Evolutionary conservation across 2,888 invertebrate genomes (phyloP), one percentile per base, ranked within the genome.

Genomic region (Cephus rjabovi): DNA sequence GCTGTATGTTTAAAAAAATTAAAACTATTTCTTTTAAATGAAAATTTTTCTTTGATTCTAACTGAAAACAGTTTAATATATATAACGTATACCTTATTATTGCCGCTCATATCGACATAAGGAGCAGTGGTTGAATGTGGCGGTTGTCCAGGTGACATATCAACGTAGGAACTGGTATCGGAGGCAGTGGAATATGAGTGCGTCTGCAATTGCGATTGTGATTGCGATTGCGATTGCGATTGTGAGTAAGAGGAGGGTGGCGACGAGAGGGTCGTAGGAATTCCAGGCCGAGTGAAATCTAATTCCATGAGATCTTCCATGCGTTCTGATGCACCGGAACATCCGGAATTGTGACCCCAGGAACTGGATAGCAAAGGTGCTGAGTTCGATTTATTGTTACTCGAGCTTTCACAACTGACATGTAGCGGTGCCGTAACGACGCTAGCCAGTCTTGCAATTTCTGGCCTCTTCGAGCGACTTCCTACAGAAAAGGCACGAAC

Each of bases 291-390:
- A 1, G 94, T 94, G 86, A 95, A 96, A 89, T 96, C 96, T 83
- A 97, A 94, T 92, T 96, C 96, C 96, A 97, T 97, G 85, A 97
- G 93, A 92, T 97, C 96, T 83, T 95, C 95, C 94, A 95, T 95
- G 1, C 93, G 93, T 83, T 94, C 94, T 73, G 94, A 93, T 73
- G 93, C 93, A 34, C 86, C 88, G 83, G 94, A 93, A 83, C 92
- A 92, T 12, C 90, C 91, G 12, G 91, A 92, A 81, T 91, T 92
- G 78, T 91, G 91, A 34, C 88, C 91, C 91, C 91, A 90, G 0
- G 93, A 92, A 86, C 93, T 92, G 80, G 93, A 93, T 77, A 96
- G 88, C 74, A 95, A 91, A 0, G 96, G 96, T 4, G 95, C 95
- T 88, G 95, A 95, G 34, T 93, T 94, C 1, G 95, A 95, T 87